A percentile compares a stretch with the other conserved stretches of the same genome.
These are phyloP conservation scores for Sebastes flavidus DNA, from an alignment of 2,797 vertebrate species.

Conservation along the genomic window DNA sequence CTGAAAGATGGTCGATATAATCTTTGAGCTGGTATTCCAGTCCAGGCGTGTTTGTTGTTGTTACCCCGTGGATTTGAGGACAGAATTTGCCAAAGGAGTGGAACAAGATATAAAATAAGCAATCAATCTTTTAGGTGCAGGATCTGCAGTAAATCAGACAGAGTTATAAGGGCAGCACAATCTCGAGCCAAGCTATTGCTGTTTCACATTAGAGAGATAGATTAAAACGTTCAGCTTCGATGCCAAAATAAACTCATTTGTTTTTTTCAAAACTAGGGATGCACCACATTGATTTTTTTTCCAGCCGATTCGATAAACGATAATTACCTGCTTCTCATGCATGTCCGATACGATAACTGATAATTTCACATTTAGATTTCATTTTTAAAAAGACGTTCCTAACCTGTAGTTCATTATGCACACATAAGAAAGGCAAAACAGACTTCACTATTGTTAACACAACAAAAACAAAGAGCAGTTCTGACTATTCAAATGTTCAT, in stretches of 20 bases:
- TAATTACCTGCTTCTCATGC: background rate
- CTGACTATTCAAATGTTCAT: too few species aligned
- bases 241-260: background rate
- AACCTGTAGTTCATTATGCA: too few species aligned
- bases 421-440: too few species aligned
- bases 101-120: constrained; percentile 9
- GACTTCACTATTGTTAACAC: too few species aligned
- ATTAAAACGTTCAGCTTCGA: background rate
- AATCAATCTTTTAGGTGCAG: background rate
- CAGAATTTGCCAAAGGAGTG: background rate
- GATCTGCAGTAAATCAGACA: background rate
- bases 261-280: background rate
- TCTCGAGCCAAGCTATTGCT: background rate
- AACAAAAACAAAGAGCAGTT: too few species aligned
- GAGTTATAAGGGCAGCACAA: background rate
- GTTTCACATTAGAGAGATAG: background rate
- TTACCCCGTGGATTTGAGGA: background rate
- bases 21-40: constrained; percentile 4
- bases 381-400: too few species aligned
- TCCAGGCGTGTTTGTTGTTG: background rate
- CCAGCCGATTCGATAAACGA: too few species aligned
- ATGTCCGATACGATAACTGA: background rate
- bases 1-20: background rate
- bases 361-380: too few species aligned
- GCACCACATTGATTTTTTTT: background rate